Evolutionary conservation across 2,113 vertebrate genomes (phyloP), one percentile per base, ranked within the genome.

Genomic region (Serilophus lunatus): DNA sequence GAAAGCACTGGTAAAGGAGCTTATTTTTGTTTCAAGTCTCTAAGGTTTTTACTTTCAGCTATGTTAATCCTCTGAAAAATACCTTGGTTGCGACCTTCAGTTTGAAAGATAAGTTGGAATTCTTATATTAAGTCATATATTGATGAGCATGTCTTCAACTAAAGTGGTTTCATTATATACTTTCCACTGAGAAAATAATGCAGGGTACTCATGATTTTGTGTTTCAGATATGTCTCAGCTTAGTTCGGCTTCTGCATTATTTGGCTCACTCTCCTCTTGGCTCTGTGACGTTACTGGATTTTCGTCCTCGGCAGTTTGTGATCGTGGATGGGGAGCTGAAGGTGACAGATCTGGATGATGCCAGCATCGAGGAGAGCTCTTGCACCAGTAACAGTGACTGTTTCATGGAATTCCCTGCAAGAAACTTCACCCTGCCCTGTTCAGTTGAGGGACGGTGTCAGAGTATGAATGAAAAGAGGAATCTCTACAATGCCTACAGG

Each of bases 401-500:
- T 77, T 90, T 97, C 24, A 98, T 99, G 85, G 98, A 99, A 88
- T 99, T 99, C 78, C 98, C 99, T 1, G 98, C 99, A 1, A 98
- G 98, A 88, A 99, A 99, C 96, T 99, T 99, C 95, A 98, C 98
- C 49, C 96, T 99, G 63, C 97, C 97, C 51, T 99, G 98, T 96
- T 98, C 97, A 0, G 97, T 97, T 76, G 98, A 98, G 54, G 98
- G 98, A 36, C 97, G 97, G 94, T 99, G 99, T n/a, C 97, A 98
- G 88, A 98, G 60, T 83, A 98, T 99, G 97, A 99, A 99, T 0
- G 98, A 99, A 92, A 99, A 98, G 96, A 98, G 99, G 85, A 99
- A 99, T 96, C 98, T 99, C 83, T 99, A 99, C 97, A 99, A 99
- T 1, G 98, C 98, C 63, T 99, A 99, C 97, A 98, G 99, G 99